Base-by-base conservation (phyloP, 2,888 invertebrate genomes). In the Kuschelorhynchus macadamiae region DNA sequence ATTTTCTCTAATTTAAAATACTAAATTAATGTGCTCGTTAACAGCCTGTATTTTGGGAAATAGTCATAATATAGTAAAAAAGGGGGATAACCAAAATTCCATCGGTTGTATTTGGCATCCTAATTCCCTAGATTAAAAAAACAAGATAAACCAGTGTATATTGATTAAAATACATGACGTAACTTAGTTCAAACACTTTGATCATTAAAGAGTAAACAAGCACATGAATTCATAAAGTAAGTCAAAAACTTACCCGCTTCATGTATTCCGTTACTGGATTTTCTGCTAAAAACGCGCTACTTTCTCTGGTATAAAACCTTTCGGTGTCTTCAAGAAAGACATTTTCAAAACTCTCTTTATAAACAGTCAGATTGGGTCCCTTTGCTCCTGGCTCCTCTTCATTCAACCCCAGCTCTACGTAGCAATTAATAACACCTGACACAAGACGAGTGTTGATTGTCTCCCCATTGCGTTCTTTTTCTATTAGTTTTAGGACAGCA, bases 211-310 rank as follows among this genome's bases (percentile, higher is more conserved):
- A n/a, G n/a, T n/a, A n/a, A n/a, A n/a, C n/a, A n/a, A 32, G n/a
- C 3, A 30, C 11, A 30, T 11, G 59, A 30, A 30, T 64, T 33
- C 39, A 56, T 47, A n/a, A 60, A 46, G 47, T 39, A n/a, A 64
- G 55, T 5, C 9, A 32, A 25, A 3, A 25, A 25, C 73, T 76
- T 78, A 94, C 95, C 89, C 96, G 96, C 82, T 98, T 97, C 95
- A 99, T 95, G 80, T 99, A 99, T 81, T 99, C 98, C 0, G 98
- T 98, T 66, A 99, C 96, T 0, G 97, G 95, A 83, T 98, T 98
- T 78, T 95, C 94, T 68, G 92, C 88, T 30, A 99, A 86, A 86
- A 99, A 99, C 78, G 96, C 95, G 0, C 92, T 92, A 80, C 97
- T 97, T 86, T 99, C 99, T 61, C 93, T 87, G 2, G 92, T 94